phyloP scores from a whole-genome alignment of 2,888 invertebrate species.

The Plagodis pulveraria region DNA sequence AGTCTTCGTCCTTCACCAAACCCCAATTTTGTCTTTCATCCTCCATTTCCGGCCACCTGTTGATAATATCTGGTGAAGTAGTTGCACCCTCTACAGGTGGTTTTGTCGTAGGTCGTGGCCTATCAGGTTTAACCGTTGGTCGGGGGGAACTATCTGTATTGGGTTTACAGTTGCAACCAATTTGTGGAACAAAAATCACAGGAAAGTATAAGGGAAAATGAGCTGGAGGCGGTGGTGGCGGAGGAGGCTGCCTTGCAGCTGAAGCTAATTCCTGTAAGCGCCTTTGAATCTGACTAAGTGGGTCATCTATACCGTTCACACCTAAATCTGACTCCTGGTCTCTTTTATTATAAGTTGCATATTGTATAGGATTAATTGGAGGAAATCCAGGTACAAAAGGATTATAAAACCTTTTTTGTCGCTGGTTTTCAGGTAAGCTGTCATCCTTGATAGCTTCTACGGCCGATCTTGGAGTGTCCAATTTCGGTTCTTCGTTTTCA shows the following conservation, averaged over 20 bases:
- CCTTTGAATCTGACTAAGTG: constrained; percentile 53
- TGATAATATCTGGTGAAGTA: constrained; percentile 44
- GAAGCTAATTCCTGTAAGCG: constrained; percentile 54
- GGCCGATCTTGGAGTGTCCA: constrained; percentile 40
- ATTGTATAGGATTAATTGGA: constrained; percentile 47
- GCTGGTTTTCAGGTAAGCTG: constrained; percentile 43
- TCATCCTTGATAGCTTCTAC: constrained; percentile 34
- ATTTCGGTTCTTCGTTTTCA: constrained; percentile 40
- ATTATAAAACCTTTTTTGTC: constrained; percentile 62
- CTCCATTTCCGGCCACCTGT: constrained; percentile 58
- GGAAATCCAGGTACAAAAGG: constrained; percentile 51
- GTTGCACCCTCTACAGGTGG: constrained; percentile 25
- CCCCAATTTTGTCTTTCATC: constrained; percentile 72
- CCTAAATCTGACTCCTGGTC: constrained; percentile 45
- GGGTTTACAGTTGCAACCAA: constrained; percentile 53
- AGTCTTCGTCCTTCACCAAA: constrained; percentile 51
- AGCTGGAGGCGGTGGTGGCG: constrained; percentile 41
- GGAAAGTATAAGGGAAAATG: constrained; percentile 58
- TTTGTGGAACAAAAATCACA: constrained; percentile 55
- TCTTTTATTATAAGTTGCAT: constrained; percentile 45
- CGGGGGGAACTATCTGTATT: constrained; percentile 18
- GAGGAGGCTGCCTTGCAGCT: constrained; percentile 47
- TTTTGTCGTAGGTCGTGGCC: constrained; percentile 23
- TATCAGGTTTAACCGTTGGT: constrained; percentile 20
- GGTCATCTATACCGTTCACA: constrained; percentile 50